These are phyloP conservation scores for Drosophila robusta DNA, from an alignment of 2,888 invertebrate species.

Conservation along the genomic window DNA sequence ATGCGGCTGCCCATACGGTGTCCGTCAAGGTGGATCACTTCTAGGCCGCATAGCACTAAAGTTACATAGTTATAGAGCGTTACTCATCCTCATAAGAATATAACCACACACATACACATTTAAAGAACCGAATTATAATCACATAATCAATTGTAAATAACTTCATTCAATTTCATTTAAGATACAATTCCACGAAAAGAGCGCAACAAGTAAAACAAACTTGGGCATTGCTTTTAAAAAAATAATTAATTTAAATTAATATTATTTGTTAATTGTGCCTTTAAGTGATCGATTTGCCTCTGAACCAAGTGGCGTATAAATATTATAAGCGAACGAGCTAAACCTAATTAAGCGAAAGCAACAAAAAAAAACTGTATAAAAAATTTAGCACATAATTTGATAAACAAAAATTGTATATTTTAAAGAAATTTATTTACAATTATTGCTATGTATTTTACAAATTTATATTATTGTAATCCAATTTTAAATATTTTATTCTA, in stretches of 20 bases:
- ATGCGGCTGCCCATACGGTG: constrained; percentile 93
- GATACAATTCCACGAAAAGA: constrained; percentile 58
- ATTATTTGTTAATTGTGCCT: constrained; percentile 76
- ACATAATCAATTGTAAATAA: constrained; percentile 61
- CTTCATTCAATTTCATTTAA: constrained; percentile 39
- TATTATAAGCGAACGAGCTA: constrained; percentile 40
- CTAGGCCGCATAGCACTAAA: constrained; percentile 83
- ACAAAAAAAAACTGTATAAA: constrained; percentile 57
- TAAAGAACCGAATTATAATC: constrained; percentile 23
- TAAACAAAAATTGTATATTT: constrained; percentile 65
- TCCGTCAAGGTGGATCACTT: constrained; percentile 97
- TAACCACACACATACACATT: constrained; percentile 8
- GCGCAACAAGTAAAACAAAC: constrained; percentile 29
- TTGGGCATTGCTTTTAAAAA: constrained; percentile 54
- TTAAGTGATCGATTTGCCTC: constrained; percentile 65
- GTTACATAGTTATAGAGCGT: constrained; percentile 39
- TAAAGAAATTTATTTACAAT: constrained; percentile 45
- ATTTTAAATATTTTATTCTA: constrained; percentile 35
- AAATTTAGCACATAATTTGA: constrained; percentile 44
- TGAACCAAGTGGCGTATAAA: constrained; percentile 38
- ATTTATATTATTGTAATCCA: constrained; percentile 39
- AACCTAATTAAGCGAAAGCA: constrained; percentile 33
- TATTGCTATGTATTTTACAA: constrained; percentile 51
- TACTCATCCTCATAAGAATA: constrained; percentile 34
- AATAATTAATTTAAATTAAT: constrained; percentile 52